A percentile compares a stretch with the other conserved stretches of the same genome.
These are phyloP conservation scores for Diceros bicornis DNA, from an alignment of 2,797 vertebrate species.

Conservation along the genomic window DNA sequence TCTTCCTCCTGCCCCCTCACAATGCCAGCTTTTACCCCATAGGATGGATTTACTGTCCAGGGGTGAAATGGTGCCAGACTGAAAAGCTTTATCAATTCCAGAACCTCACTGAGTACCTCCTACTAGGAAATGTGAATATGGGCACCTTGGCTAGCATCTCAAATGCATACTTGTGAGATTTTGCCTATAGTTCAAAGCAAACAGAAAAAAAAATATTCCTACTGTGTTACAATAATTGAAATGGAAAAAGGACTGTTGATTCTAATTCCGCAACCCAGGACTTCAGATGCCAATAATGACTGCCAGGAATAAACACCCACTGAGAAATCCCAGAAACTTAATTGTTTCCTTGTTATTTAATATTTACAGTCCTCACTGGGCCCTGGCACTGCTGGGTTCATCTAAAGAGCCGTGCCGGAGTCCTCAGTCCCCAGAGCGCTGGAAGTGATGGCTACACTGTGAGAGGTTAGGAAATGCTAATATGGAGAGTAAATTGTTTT, in stretches of 20 bases:
- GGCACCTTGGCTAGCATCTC: background rate
- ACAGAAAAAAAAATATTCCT: background rate
- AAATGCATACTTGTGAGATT: background rate
- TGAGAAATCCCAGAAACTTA: conserved; percentile 38
- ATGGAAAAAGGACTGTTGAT: conserved; percentile 57
- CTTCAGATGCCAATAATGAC: conserved; percentile 53
- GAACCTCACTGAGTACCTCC: background rate
- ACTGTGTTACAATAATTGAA: conserved; percentile 55
- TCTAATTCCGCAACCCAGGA: conserved; percentile 61
- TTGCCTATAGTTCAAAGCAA: conserved; percentile 56
- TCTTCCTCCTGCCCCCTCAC: background rate
- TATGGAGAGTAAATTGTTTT: background rate
- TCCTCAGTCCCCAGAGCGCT: background rate
- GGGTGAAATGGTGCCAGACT: conserved; percentile 40
- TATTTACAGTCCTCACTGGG: background rate
- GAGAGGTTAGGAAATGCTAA: background rate
- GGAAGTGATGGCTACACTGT: background rate
- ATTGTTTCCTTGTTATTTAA: conserved; percentile 62
- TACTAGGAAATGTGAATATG: background rate
- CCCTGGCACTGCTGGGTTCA: background rate
- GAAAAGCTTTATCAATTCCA: conserved; percentile 46
- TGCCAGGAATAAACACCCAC: conserved; percentile 45
- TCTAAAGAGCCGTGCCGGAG: background rate
- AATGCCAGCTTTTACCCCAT: background rate
- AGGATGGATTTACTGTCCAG: conserved; percentile 14